phyloP scores from a whole-genome alignment of 2,113 vertebrate species.

The Embiotoca jacksoni region DNA sequence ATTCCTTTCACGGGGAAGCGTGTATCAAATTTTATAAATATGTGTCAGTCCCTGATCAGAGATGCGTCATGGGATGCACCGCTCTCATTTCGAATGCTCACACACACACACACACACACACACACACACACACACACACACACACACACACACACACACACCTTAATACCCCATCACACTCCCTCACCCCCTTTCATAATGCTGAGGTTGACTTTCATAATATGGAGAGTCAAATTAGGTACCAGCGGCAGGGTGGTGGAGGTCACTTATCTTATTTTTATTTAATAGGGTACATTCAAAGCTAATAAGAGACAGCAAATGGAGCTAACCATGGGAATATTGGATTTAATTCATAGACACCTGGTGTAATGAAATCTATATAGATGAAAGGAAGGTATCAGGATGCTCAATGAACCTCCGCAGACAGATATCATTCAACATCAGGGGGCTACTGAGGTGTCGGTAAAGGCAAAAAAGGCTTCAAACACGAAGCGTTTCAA shows the following conservation, averaged over 20 bases:
- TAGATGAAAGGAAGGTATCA: slow-evolving; percentile 48
- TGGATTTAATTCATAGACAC: slow-evolving; percentile 57
- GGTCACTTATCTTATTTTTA: slow-evolving; percentile 62
- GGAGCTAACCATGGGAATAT: slow-evolving; percentile 44
- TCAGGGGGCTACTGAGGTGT: slow-evolving; percentile 1
- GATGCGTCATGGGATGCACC: slow-evolving; percentile 19
- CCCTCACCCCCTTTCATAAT: slow-evolving; percentile 29
- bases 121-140: slow-evolving; percentile 16
- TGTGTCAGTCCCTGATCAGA: slow-evolving; percentile 59
- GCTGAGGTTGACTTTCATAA: slow-evolving; percentile 58
- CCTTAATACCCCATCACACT: not conserved
- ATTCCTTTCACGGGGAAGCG: slow-evolving; percentile 37
- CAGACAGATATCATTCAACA: slow-evolving; percentile 22
- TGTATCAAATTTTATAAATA: slow-evolving; percentile 67
- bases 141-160: slow-evolving; percentile 22
- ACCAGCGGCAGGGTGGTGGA: slow-evolving; percentile 33
- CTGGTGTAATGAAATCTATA: slow-evolving; percentile 54
- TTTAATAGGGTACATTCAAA: slow-evolving; percentile 63
- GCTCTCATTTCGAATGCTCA: slow-evolving; percentile 17
- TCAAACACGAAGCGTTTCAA: not conserved
- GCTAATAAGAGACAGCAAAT: slow-evolving; percentile 60
- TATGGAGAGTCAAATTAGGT: slow-evolving; percentile 55
- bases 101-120: slow-evolving; percentile 7
- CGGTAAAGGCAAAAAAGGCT: not conserved
- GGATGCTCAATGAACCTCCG: slow-evolving; percentile 1